Base-by-base conservation (phyloP, 2,888 invertebrate species). In the Ceraclea dissimilis region DNA sequence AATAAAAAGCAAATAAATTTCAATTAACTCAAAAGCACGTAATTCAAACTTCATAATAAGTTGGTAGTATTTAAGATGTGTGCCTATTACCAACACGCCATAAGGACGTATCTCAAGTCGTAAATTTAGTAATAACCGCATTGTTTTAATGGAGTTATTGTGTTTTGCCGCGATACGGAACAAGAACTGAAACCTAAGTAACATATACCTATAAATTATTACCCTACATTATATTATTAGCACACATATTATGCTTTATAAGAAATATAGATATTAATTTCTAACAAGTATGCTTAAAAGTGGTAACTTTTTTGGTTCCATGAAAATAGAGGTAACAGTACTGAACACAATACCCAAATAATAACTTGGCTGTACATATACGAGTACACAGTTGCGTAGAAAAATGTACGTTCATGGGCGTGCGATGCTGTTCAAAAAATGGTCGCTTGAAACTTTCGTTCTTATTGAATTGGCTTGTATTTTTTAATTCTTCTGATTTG, bases 1-100 rank as follows among this genome's bases (percentile, higher is more conserved):
- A 61, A 61, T 60, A 61, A 61, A 61, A 61, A 59, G 52, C 26
- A 50, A 59, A 61, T 61, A 61, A 61, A 59, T 61, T 61, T 59
- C 61, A 61, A 61, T 61, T 61, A 61, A 51, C 53, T 52, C 60
- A 22, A 49, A 39, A 52, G 54, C 54, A 57, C 60, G 60, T 54
- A 57, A 50, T 52, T 49, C 57, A 57, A 59, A 59, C 39, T 59
- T 57, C 20, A 44, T 52, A 48, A 52, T 52, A 59, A 60, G 48
- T 60, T 57, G 34, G 21, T 33, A 17, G 54, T 54, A 49, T 51
- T 43, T 51, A 51, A 48, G 58, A 57, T 52, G 44, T 57, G 57
- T 47, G 57, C 51, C 59, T 59, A 59, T 48, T 57, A 51, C 20
- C 8, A 6, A 18, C 19, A 19, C 20, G 50, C 56, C 46, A 33